Evolutionary conservation across 2,113 vertebrate genomes (phyloP).

Genomic region (Spizaetus ornatus): DNA sequence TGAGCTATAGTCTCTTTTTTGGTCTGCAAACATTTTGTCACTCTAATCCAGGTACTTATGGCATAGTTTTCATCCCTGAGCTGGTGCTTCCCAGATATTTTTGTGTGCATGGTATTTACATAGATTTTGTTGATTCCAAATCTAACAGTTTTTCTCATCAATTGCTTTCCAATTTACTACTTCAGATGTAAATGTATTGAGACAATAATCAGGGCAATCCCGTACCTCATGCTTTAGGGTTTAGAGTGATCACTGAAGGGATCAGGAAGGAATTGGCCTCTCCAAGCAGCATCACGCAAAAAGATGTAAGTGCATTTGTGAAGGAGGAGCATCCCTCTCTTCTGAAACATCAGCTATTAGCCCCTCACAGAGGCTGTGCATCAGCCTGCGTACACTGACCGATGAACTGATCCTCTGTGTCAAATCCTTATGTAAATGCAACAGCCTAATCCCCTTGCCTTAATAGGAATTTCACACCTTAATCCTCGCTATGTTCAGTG

Average conservation of each 20-base stretch:
- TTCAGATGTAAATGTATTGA: neutral
- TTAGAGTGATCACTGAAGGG: neutral
- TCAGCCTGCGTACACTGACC: neutral
- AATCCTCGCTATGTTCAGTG: neutral
- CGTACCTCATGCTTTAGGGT: neutral
- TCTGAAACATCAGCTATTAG: neutral
- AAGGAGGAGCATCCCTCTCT: neutral
- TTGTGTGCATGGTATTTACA: neutral
- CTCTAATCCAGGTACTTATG: neutral
- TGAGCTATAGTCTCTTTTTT: neutral
- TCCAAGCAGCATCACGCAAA: neutral
- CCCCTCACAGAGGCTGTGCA: neutral
- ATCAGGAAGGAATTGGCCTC: neutral
- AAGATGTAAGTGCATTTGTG: neutral
- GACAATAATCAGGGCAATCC: neutral
- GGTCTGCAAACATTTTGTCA: neutral
- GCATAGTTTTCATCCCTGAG: neutral
- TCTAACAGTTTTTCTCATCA: neutral
- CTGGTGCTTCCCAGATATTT: neutral
- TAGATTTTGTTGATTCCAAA: neutral
- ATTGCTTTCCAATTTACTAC: neutral
- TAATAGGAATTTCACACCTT: constrained; percentile 56
- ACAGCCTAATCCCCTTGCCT: constrained; percentile 12
- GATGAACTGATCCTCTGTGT: neutral
- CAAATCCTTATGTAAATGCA: constrained; percentile 50